Conservation (phyloP, 2,888 invertebrate species). For the Drosophila emarginata region DNA sequence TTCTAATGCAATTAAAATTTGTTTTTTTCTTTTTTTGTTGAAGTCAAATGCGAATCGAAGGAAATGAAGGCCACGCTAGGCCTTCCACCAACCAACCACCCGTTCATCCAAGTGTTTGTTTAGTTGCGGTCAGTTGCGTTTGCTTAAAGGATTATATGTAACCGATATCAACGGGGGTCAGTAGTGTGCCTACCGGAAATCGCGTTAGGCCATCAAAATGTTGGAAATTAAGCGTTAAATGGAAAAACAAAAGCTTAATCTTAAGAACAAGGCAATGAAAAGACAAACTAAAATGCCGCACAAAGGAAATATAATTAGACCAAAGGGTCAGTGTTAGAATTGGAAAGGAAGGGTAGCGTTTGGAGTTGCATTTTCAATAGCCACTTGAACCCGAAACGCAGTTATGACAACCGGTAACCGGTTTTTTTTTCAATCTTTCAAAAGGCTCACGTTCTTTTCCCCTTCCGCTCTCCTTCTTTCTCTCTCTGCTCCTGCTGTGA, state of each 20-base stretch:
- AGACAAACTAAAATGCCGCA: conserved; percentile 65
- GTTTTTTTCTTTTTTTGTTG: conserved; percentile 36
- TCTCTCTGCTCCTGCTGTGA: conserved; percentile 38
- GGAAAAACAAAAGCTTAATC: conserved; percentile 75
- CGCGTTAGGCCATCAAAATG: conserved; percentile 72
- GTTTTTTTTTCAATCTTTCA: conserved; percentile 31
- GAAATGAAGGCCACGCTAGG: conserved; percentile 13
- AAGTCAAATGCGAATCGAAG: conserved; percentile 70
- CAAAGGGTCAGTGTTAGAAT: conserved; percentile 23
- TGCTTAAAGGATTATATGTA: conserved; percentile 43
- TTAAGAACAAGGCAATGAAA: conserved; percentile 66
- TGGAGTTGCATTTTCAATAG: conserved; percentile 41
- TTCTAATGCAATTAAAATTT: conserved; percentile 68
- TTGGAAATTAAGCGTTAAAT: conserved; percentile 76
- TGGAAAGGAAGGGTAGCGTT: conserved; percentile 22
- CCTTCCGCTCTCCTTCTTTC: not conserved
- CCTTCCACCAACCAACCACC: conserved; percentile 16
- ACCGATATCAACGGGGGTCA: conserved; percentile 49
- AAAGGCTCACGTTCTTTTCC: not conserved
- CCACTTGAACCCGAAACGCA: conserved; percentile 54
- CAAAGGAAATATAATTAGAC: conserved; percentile 71
- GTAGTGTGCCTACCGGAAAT: conserved; percentile 34
- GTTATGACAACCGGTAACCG: conserved; percentile 40
- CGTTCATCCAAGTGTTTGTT: conserved; percentile 62
- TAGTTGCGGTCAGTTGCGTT: conserved; percentile 73